Conservation (phyloP, 2,797 vertebrate genomes). For the Lycodopsis pacificus region DNA sequence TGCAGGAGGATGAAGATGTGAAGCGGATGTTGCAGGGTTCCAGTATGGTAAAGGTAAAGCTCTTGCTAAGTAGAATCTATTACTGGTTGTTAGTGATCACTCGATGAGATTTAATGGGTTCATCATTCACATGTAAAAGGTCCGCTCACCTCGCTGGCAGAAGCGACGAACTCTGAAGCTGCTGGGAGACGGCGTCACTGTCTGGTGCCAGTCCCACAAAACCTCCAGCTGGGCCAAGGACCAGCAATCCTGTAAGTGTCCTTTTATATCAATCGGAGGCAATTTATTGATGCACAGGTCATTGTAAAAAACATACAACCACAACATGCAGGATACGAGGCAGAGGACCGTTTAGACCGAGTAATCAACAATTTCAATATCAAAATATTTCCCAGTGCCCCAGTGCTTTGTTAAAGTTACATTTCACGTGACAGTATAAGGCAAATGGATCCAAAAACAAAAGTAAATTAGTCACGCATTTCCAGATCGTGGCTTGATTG, state of each 20-base stretch:
- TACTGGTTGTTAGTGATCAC: background rate
- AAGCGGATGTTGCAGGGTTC: constrained; percentile 90
- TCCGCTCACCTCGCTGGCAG: constrained; percentile 87
- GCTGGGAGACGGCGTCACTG: constrained; percentile 89
- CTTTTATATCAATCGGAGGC: background rate
- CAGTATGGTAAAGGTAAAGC: constrained; percentile 88
- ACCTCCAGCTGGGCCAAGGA: constrained; percentile 82
- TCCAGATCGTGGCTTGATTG: background rate
- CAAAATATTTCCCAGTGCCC: too few relatives aligned
- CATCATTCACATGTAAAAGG: constrained; percentile 52
- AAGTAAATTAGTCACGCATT: background rate
- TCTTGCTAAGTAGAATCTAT: background rate
- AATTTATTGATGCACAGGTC: background rate
- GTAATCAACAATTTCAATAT: too few relatives aligned
- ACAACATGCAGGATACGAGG: background rate
- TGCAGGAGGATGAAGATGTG: constrained; percentile 91
- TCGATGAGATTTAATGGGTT: background rate
- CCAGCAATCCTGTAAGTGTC: constrained; percentile 90
- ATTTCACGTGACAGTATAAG: too few relatives aligned
- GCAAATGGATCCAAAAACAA: background rate
- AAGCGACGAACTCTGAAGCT: constrained; percentile 88
- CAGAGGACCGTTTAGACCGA: background rate
- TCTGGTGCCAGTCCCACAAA: constrained; percentile 90
- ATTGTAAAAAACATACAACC: background rate
- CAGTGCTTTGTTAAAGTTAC: background rate